A percentile compares a stretch with the other conserved stretches of the same genome.
Conservation (phyloP, 1,140 invertebrate species). For the Ips typographus region DNA sequence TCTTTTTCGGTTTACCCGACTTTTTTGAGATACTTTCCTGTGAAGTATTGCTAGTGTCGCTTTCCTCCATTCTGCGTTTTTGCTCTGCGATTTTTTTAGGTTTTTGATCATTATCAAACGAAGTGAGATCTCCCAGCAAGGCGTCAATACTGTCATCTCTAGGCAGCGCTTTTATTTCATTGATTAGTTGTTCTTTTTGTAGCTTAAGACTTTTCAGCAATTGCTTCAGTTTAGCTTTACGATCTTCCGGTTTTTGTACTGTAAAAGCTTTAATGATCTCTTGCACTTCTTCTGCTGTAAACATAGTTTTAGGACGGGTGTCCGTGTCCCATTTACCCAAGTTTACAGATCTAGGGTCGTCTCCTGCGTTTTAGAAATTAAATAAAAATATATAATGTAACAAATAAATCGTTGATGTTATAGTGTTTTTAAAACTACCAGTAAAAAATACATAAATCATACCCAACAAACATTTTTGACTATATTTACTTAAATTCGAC, state of each 20-base stretch:
- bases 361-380: conserved; percentile 1
- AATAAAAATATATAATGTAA: not conserved
- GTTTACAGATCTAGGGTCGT: conserved; percentile 32
- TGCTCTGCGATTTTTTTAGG: not conserved
- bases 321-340: conserved; percentile 40
- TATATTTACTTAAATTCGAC: no score
- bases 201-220: conserved; percentile 43
- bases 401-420: not conserved
- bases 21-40: conserved; percentile 15
- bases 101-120: conserved; percentile 26
- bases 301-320: conserved; percentile 32
- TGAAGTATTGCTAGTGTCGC: conserved; percentile 4
- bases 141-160: conserved; percentile 35
- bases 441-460: not conserved
- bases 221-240: conserved; percentile 40
- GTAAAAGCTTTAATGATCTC: conserved; percentile 38
- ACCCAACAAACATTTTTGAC: not conserved
- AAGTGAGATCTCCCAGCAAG: conserved; percentile 37
- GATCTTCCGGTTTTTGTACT: conserved; percentile 28
- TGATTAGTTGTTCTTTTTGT: conserved; percentile 46
- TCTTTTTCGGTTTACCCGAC: conserved; percentile 4
- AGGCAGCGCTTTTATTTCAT: conserved; percentile 44
- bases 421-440: not conserved
- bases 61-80: conserved; percentile 3
- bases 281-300: conserved; percentile 40